Conservation (phyloP, 2,113 vertebrate species). For the Xenopus tropicalis region DNA sequence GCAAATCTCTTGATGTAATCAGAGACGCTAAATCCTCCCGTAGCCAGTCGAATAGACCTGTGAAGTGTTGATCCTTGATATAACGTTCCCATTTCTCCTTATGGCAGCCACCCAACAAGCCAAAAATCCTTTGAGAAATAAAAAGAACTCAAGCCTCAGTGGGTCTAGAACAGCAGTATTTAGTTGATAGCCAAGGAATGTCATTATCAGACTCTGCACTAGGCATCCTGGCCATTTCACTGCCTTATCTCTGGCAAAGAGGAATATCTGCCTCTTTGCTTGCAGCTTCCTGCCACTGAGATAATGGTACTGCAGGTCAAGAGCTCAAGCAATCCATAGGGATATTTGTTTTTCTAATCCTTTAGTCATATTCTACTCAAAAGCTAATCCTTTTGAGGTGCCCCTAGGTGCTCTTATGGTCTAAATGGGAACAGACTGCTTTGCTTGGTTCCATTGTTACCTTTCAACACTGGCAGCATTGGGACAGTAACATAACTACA, state of each 20-base stretch:
- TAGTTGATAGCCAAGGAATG: constrained; percentile 61
- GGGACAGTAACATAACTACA: too few species aligned
- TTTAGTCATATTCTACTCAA: too few species aligned
- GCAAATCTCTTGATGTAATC: constrained; percentile 70
- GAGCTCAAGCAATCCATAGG: not conserved
- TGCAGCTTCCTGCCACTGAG: constrained; percentile 66
- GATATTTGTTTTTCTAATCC: too few species aligned
- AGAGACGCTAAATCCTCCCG: constrained; percentile 69
- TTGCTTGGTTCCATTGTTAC: too few species aligned
- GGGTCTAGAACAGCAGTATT: constrained; percentile 53
- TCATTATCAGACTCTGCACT: constrained; percentile 66
- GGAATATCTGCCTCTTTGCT: constrained; percentile 53
- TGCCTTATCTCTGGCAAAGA: constrained; percentile 58
- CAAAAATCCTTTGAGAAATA: constrained; percentile 48
- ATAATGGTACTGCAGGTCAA: constrained; percentile 39
- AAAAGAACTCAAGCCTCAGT: constrained; percentile 36
- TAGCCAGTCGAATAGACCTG: constrained; percentile 58
- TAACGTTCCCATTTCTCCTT: constrained; percentile 67
- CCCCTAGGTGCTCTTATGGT: too few species aligned
- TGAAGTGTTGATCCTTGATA: constrained; percentile 56
- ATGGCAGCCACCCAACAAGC: constrained; percentile 30
- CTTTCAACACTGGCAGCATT: too few species aligned
- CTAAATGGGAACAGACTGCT: too few species aligned
- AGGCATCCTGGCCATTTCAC: constrained; percentile 59
- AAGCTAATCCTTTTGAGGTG: too few species aligned